Conservation (phyloP, 2,797 vertebrate species). For the Etheostoma nigrum region DNA sequence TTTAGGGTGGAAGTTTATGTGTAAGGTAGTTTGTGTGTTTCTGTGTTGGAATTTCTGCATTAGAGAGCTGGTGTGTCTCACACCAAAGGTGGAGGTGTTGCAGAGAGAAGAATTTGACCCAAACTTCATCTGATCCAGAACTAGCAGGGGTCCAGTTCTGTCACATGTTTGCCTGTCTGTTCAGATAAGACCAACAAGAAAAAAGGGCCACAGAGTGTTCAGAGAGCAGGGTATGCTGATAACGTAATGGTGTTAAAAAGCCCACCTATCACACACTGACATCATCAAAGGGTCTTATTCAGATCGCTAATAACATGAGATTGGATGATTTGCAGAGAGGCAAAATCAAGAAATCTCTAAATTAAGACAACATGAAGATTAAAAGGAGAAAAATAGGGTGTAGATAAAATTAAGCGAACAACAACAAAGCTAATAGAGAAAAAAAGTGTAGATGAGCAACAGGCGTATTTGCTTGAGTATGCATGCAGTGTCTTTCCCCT, state of each 20-base stretch:
- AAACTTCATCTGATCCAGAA: conserved; percentile 28
- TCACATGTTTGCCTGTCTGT: conserved; percentile 62
- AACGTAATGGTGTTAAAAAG: conserved; percentile 37
- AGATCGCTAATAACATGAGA: conserved; percentile 21
- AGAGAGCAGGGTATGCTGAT: conserved; percentile 37
- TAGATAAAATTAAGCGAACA: background rate
- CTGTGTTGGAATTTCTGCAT: conserved; percentile 13
- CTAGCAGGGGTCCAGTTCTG: conserved; percentile 47
- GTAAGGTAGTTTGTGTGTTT: background rate
- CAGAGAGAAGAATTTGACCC: conserved; percentile 56
- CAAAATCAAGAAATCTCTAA: background rate
- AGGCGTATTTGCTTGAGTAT: background rate
- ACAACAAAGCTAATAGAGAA: background rate
- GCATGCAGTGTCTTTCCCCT: background rate
- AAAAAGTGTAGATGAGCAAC: background rate
- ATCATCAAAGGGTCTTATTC: conserved; percentile 30
- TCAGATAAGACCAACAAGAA: conserved; percentile 52
- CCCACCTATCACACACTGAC: conserved; percentile 9
- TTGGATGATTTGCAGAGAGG: background rate
- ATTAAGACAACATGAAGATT: background rate
- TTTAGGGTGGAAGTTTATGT: background rate
- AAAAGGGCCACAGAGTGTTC: conserved; percentile 18
- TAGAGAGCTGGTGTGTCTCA: conserved; percentile 34
- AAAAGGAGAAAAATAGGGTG: background rate
- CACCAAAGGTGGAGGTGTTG: conserved; percentile 38